Evolutionary conservation across 1,140 invertebrate species (phyloP), one percentile per base, ranked within the genome.

Genomic region (Aphelinus certus): DNA sequence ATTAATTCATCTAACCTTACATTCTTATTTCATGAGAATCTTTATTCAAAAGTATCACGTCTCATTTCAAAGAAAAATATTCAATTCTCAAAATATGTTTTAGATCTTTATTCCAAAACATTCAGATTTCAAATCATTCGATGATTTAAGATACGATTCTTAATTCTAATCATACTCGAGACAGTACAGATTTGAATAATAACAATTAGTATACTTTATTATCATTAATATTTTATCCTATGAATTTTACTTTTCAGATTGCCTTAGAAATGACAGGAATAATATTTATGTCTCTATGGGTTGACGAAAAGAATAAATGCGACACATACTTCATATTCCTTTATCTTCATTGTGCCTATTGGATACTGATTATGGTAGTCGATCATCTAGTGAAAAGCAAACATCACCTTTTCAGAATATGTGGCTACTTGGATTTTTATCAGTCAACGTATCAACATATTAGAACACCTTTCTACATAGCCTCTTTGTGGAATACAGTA

Each of bases 341-440:
- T 10, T 92, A 92, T 80, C 84, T 91, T 57, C 90, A 92, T 66
- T 90, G 90, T 65, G 86, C 83, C 46, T 91, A 91, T 76, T 93
- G 91, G 91, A 80, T 92, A 49, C 79, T 91, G 69, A 89, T 92
- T 60, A 88, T 91, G 86, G 83, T 91, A 10, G 82, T 89, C 43
- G 91, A 92, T 83, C 87, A 90, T 77, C 79, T 91, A 62, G 82
- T 91, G 1, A 91, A 90, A 81, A 81, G 80, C 7, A 89, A 86
- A 73, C 92, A 93, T 81, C 88, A 91, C 77, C 83, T 86, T 68
- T 82, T 92, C 45, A 86, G 91, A 66, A 84, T 92, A 73, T 88
- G 88, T 78, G 92, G 92, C 46, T 93, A 92, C 78, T 86, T 92
- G 70, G 91, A 93, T 49, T 93, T 93, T 80, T 91, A 92, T 83